Evolutionary conservation across 2,113 vertebrate genomes (phyloP), one percentile per base, ranked within the genome.

Genomic region (Crocuta crocuta): DNA sequence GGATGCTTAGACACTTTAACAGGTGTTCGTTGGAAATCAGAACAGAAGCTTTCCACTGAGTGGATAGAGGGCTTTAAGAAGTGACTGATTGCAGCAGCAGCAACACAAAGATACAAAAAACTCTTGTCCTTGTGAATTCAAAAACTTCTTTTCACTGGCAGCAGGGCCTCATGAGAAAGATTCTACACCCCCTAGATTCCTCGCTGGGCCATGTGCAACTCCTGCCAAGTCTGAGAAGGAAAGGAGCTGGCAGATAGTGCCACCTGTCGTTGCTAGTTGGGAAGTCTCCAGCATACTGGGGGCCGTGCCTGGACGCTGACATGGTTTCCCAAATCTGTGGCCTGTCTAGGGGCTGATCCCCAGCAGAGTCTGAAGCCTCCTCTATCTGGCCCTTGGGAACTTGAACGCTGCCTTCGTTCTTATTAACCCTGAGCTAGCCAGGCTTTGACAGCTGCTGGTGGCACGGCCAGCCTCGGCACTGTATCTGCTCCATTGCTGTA

Each of bases 21-120:
- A 84, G 7, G 68, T 55, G 90, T 93, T 88, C 90, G 26, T 50
- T 89, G 81, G 28, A 65, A 92, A 43, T 76, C 26, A 58, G 63
- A 70, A n/a, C 7, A 81, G 92, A 96, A 26, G 31, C 28, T 39
- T 48, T 81, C 0, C 28, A 19, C 35, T 0, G 4, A 79, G 58
- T 89, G 35, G 92, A 8, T 35, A 50, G 16, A 65, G 39, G 1
- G 19, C 39, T 76, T 95, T 65, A 82, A 83, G 45, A 39, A 39
- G 83, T 23, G 23, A 71, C 33, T 53, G n/a, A n/a, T 50, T 8
- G 74, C 13, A 74, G 16, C 45, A 39, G 74, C 13, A 23, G 26
- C 50, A 88, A 66, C 11, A 28, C 74, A 39, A 50, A 93, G 53
- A 89, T 61, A 55, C 35, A 85, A 80, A 89, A 58, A 33, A 2